These are phyloP conservation scores for Leptocoma aspasia DNA, from an alignment of 2,113 vertebrate genomes.

Conservation along the genomic window DNA sequence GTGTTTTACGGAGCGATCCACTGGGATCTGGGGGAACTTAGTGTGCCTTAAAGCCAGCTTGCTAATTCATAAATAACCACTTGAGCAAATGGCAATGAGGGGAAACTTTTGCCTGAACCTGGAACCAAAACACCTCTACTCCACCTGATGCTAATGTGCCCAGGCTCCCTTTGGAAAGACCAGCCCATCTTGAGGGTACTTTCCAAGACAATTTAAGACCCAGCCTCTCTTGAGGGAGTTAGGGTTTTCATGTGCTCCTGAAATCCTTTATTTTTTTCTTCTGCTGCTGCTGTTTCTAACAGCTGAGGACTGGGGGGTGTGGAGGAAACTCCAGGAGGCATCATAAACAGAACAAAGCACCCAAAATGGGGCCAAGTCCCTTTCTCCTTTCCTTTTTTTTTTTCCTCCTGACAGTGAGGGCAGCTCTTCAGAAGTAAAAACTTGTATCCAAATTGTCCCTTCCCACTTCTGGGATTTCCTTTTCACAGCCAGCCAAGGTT, in stretches of 20 bases:
- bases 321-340: neutral
- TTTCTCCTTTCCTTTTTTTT: neutral
- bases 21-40: neutral
- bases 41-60: neutral
- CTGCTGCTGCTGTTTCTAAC: neutral
- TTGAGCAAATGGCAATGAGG: neutral
- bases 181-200: neutral
- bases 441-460: neutral
- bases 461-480: neutral
- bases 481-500: neutral
- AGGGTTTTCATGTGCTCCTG: neutral
- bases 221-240: neutral
- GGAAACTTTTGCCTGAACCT: neutral
- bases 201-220: neutral
- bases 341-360: neutral
- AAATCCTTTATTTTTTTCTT: neutral
- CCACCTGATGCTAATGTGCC: rapidly evolving
- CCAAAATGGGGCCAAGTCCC: neutral
- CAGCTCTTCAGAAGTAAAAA: neutral
- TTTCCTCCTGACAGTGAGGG: neutral
- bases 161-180: neutral
- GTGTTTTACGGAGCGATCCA: neutral
- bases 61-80: neutral
- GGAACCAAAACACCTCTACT: neutral
- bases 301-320: neutral